Conservation (phyloP, 1,140 invertebrate species). For the Drosophila pseudoobscura region DNA sequence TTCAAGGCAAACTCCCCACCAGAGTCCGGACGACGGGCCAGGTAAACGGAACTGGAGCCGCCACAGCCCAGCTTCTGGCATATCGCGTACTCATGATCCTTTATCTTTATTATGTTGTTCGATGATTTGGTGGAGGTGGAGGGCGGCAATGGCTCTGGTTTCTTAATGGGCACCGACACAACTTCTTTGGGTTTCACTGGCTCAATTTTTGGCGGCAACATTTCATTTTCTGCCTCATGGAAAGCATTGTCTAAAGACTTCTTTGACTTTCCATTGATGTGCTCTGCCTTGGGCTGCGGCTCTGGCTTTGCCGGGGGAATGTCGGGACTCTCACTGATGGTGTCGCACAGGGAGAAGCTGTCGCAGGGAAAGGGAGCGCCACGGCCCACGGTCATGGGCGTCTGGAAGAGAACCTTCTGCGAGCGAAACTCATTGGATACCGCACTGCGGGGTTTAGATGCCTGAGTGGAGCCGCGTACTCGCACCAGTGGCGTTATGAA, state of each 20-base stretch:
- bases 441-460: conserved; percentile 40
- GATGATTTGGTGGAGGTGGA: background rate
- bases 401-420: conserved; percentile 80
- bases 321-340: conserved; percentile 67
- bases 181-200: conserved; percentile 9
- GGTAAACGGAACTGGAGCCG: conserved; percentile 77
- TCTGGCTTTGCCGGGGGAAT: conserved; percentile 41
- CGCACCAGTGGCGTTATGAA: conserved; percentile 76
- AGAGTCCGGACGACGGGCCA: conserved; percentile 60
- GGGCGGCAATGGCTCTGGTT: background rate
- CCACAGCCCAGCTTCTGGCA: conserved; percentile 74
- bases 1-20: conserved; percentile 74
- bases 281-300: conserved; percentile 5
- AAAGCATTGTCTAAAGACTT: conserved; percentile 70
- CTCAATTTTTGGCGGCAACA: conserved; percentile 8
- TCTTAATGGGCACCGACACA: background rate
- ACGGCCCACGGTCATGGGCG: conserved; percentile 75
- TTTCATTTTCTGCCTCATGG: conserved; percentile 24
- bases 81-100: conserved; percentile 68
- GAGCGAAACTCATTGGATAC: conserved; percentile 72
- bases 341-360: conserved; percentile 76
- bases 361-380: conserved; percentile 57
- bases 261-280: conserved; percentile 46
- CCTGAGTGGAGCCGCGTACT: conserved; percentile 39
- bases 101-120: conserved; percentile 59